A percentile compares a stretch with the other conserved stretches of the same genome.
Conservation (phyloP, 2,113 vertebrate genomes). For the Chionis minor region DNA sequence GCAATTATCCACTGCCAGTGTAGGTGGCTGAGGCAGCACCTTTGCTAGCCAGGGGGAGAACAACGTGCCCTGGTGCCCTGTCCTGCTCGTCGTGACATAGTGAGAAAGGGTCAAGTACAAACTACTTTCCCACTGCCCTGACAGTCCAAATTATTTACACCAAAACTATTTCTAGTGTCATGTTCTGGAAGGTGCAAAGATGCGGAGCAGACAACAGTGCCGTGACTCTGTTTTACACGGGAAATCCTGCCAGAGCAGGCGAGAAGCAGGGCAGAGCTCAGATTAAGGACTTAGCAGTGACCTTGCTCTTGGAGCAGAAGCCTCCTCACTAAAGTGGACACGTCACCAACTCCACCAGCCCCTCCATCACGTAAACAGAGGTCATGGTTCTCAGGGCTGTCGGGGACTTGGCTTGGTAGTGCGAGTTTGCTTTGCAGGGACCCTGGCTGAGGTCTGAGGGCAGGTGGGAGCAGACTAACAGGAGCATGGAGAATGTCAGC, state of each 20-base stretch:
- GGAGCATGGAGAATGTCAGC: background rate
- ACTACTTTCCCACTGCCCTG: background rate
- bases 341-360: background rate
- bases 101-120: background rate
- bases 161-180: background rate
- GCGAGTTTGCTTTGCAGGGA: background rate
- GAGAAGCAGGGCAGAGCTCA: background rate
- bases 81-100: accelerated
- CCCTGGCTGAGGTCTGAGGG: background rate
- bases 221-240: accelerated
- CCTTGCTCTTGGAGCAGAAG: background rate
- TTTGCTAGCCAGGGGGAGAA: background rate
- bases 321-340: background rate
- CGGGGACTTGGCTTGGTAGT: background rate
- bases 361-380: accelerated
- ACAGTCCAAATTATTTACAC: background rate
- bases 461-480: background rate
- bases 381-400: background rate
- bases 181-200: background rate
- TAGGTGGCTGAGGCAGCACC: background rate
- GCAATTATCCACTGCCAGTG: background rate
- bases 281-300: background rate
- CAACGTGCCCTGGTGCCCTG: background rate
- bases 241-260: background rate
- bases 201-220: background rate